These are phyloP conservation scores for Sebastolobus alascanus DNA, from an alignment of 2,797 vertebrate species.

Conservation along the genomic window DNA sequence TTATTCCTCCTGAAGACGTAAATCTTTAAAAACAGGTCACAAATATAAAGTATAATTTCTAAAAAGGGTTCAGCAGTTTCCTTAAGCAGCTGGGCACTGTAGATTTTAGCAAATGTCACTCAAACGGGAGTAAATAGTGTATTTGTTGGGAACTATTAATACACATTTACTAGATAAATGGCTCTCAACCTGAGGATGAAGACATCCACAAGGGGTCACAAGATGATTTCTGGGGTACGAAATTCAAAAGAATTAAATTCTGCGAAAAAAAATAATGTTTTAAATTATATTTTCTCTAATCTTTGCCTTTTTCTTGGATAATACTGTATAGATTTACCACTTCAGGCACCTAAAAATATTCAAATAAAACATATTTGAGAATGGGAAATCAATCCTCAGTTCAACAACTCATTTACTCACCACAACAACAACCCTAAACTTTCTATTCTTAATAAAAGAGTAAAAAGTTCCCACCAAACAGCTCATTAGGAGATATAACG, in stretches of 20 bases:
- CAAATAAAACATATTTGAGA: background rate
- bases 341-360: background rate
- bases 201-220: background rate
- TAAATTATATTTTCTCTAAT: background rate
- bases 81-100: too few species aligned
- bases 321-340: background rate
- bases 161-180: background rate
- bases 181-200: background rate
- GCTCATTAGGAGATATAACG: background rate
- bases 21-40: too few species aligned
- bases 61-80: too few species aligned
- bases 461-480: background rate
- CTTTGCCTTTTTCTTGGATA: background rate
- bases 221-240: background rate
- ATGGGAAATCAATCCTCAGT: background rate
- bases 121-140: too few species aligned
- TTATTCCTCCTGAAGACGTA: too few species aligned
- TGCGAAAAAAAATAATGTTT: background rate
- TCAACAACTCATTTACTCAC: background rate
- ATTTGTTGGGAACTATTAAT: too few species aligned
- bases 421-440: background rate
- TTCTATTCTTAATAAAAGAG: background rate
- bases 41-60: too few species aligned
- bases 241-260: background rate
- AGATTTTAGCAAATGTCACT: too few species aligned